A percentile compares a stretch with the other conserved stretches of the same genome.
These are phyloP conservation scores for Noturus placidus DNA, from an alignment of 2,113 vertebrate genomes.

Conservation along the genomic window DNA sequence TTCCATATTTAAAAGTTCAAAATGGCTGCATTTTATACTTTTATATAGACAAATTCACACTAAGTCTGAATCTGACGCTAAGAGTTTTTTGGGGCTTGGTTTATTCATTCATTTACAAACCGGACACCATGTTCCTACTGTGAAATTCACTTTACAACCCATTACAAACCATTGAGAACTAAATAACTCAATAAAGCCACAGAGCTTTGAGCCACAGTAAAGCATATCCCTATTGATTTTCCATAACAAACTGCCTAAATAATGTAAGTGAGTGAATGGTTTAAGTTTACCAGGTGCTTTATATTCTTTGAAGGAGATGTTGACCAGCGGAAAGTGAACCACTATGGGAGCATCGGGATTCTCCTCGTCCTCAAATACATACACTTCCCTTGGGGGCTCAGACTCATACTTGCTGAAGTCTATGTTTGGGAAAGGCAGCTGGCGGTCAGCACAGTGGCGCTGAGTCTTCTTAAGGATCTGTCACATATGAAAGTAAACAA, in stretches of 20 bases:
- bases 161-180: not conserved
- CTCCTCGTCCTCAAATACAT: slow-evolving; percentile 60
- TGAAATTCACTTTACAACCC: not conserved
- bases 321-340: slow-evolving; percentile 64
- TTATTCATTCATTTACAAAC: no score
- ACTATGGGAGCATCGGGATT: slow-evolving; percentile 61
- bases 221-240: not conserved
- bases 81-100: no score
- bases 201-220: no score
- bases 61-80: no score
- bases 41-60: no score
- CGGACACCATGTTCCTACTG: not conserved
- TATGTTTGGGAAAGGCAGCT: slow-evolving; percentile 62
- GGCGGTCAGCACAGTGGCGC: slow-evolving; percentile 57
- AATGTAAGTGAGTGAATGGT: not conserved
- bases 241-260: not conserved
- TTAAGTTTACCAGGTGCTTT: slow-evolving; percentile 52
- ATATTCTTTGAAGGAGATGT: slow-evolving; percentile 53
- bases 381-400: slow-evolving; percentile 59
- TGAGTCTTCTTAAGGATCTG: slow-evolving; percentile 60
- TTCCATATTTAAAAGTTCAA: not conserved
- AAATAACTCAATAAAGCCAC: not conserved
- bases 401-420: slow-evolving; percentile 50
- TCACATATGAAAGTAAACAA: not conserved
- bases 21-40: no score